Evolutionary conservation across 2,797 vertebrate species (phyloP).

Genomic region (Rhabdophis nuchalis): DNA sequence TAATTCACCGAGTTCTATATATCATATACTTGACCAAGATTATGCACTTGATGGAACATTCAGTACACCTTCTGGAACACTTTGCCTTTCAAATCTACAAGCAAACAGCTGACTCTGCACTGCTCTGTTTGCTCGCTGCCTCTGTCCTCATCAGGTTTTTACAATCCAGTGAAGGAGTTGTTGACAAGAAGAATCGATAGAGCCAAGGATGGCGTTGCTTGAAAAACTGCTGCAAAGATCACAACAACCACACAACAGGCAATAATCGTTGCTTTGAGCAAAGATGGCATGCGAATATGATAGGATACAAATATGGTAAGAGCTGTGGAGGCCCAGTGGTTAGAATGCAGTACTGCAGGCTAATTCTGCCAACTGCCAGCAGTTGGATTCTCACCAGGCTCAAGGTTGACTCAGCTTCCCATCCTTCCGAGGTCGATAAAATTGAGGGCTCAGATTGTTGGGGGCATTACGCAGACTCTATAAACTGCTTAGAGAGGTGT

Average conservation of each 20-base stretch:
- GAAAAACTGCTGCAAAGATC: background rate
- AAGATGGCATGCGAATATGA: background rate
- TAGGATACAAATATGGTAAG: background rate
- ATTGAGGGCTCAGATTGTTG: background rate
- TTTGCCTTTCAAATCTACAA: conserved; percentile 59
- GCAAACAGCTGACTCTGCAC: conserved; percentile 73
- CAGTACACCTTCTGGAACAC: conserved; percentile 28
- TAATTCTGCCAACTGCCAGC: background rate
- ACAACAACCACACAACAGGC: conserved; percentile 7
- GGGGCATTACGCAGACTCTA: background rate
- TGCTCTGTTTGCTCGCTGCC: conserved; percentile 67
- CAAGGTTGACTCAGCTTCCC: background rate
- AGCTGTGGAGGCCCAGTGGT: background rate
- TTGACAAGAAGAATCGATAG: conserved; percentile 86
- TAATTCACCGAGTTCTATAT: background rate
- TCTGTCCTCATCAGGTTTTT: conserved; percentile 69
- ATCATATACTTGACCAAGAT: conserved; percentile 23
- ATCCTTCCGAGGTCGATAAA: background rate
- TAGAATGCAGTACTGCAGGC: background rate
- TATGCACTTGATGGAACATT: conserved; percentile 22
- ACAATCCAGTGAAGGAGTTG: conserved; percentile 68
- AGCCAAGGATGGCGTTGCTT: conserved; percentile 84
- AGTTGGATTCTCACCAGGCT: background rate
- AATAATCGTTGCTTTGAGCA: conserved; percentile 32
- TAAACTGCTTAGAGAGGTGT: background rate